A percentile compares a stretch with the other conserved stretches of the same genome.
These are phyloP conservation scores for Synergus gifuensis DNA, from an alignment of 2,888 invertebrate species.

Conservation along the genomic window DNA sequence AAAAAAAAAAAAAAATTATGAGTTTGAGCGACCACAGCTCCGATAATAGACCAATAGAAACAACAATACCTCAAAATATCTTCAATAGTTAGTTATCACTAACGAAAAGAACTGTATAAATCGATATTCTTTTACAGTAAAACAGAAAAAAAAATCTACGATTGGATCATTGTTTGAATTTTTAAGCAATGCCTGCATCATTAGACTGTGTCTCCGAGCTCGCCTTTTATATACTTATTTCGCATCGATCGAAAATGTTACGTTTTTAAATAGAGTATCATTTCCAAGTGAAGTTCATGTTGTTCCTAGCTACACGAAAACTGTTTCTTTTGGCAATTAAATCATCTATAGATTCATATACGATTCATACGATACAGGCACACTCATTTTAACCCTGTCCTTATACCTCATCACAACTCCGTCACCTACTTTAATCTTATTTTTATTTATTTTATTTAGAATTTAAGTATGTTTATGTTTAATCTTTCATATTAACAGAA, in stretches of 20 bases:
- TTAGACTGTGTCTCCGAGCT: conserved; percentile 64
- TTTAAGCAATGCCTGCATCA: conserved; percentile 59
- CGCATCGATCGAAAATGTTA: conserved; percentile 31
- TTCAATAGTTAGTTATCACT: conserved; percentile 76
- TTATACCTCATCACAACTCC: neutral
- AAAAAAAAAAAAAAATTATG: conserved; percentile 40
- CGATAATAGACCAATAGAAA: conserved; percentile 77
- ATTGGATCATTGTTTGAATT: conserved; percentile 50
- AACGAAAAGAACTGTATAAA: conserved; percentile 76
- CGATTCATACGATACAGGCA: conserved; percentile 33
- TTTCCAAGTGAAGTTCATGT: conserved; percentile 71
- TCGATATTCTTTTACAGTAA: conserved; percentile 77
- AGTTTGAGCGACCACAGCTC: conserved; percentile 68
- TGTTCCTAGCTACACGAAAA: conserved; percentile 73
- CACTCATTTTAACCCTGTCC: conserved; percentile 27
- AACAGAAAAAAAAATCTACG: conserved; percentile 51
- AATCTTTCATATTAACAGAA: no score
- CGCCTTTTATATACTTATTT: conserved; percentile 59
- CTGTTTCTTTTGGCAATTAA: conserved; percentile 73
- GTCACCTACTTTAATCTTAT: neutral
- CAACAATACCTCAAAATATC: conserved; percentile 78
- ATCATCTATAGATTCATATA: conserved; percentile 65
- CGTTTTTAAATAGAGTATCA: conserved; percentile 48
- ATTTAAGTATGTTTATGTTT: no score
- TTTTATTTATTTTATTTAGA: neutral